Percentiles rank a stretch among this genome's conserved stretches.
Evolutionary conservation across 2,888 invertebrate genomes (phyloP).

Genomic region (Apamea crenata): DNA sequence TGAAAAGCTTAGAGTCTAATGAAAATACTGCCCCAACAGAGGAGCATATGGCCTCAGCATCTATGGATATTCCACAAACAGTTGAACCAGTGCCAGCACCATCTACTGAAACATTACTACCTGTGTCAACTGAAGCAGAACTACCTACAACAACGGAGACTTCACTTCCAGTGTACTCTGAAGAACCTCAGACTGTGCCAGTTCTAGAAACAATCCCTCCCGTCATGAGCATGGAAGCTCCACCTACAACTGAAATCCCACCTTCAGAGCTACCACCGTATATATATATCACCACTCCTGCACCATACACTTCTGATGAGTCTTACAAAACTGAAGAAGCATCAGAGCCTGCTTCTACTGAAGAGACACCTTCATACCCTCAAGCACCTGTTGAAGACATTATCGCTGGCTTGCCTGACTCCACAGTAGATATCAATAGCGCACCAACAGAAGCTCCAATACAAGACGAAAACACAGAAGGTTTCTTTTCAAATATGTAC

Average conservation of each 20-base stretch:
- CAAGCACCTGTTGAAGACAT: conserved; percentile 44
- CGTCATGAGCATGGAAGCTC: conserved; percentile 41
- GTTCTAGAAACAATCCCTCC: conserved; percentile 53
- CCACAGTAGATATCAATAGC: conserved; percentile 41
- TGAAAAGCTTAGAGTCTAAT: conserved; percentile 32
- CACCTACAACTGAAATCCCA: conserved; percentile 49
- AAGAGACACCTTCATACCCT: conserved; percentile 30
- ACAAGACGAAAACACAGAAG: conserved; percentile 69
- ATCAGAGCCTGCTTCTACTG: conserved; percentile 51
- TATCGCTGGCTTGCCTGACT: conserved; percentile 65
- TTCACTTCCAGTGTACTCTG: conserved; percentile 62
- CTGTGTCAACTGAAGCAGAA: conserved; percentile 45
- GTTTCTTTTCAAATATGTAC: conserved; percentile 81
- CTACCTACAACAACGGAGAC: conserved; percentile 61
- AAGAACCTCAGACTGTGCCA: conserved; percentile 39
- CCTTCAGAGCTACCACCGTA: conserved; percentile 34
- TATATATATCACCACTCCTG: conserved; percentile 43
- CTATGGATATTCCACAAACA: conserved; percentile 36
- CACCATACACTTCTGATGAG: conserved; percentile 38
- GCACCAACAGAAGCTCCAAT: conserved; percentile 56
- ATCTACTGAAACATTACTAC: conserved; percentile 30
- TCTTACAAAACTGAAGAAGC: conserved; percentile 38
- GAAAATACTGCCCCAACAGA: conserved; percentile 29
- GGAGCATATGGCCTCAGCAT: conserved; percentile 25
- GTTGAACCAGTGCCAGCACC: conserved; percentile 19